These are phyloP conservation scores for Junonia oenone DNA, from an alignment of 2,888 invertebrate species.

Conservation along the genomic window DNA sequence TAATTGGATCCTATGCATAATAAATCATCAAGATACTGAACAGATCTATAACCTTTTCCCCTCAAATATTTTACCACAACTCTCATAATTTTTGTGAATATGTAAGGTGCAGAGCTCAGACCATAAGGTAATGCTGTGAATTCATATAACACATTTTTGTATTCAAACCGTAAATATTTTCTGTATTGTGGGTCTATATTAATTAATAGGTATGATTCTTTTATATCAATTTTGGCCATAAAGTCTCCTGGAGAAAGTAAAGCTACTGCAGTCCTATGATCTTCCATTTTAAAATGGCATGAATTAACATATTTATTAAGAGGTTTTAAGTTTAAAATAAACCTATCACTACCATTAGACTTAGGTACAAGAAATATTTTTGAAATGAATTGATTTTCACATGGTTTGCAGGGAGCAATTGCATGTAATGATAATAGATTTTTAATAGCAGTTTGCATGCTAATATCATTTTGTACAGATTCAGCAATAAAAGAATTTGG, in stretches of 20 bases:
- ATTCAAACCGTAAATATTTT: constrained; percentile 31
- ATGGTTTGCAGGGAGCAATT: no score
- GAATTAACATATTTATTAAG: constrained; percentile 28
- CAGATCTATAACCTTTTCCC: constrained; percentile 11
- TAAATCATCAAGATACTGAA: constrained; percentile 23
- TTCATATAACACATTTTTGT: neutral
- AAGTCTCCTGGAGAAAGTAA: constrained; percentile 22
- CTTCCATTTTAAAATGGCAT: constrained; percentile 34
- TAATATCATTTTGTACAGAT: no score
- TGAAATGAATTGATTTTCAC: no score
- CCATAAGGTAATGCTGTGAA: constrained; percentile 22
- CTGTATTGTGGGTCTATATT: constrained; percentile 12
- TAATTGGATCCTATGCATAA: constrained; percentile 16
- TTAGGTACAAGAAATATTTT: constrained; percentile 9
- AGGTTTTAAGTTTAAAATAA: constrained; percentile 30
- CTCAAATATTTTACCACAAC: constrained; percentile 2
- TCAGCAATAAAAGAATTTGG: no score
- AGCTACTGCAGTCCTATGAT: constrained; percentile 27
- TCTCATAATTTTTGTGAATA: no score
- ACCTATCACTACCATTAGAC: constrained; percentile 24
- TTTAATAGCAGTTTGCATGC: no score
- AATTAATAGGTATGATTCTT: constrained; percentile 30
- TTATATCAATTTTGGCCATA: constrained; percentile 28
- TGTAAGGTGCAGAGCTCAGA: neutral
- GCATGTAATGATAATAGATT: no score